phyloP scores from a whole-genome alignment of 2,888 invertebrate species.

The Fragum sueziense region DNA sequence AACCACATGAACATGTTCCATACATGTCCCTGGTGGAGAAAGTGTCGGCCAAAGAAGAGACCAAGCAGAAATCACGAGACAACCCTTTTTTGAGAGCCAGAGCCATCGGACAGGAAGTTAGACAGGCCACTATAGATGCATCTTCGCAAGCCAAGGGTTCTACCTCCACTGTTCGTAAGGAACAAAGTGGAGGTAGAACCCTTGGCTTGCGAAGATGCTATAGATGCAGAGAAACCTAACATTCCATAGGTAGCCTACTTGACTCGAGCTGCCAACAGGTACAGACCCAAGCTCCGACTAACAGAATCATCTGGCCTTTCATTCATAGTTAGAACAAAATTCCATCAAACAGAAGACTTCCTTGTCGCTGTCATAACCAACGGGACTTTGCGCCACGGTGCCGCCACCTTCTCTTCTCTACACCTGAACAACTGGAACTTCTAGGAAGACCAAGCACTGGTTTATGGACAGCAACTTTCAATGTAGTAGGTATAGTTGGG shows the following conservation, averaged over 20 bases:
- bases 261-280: slow-evolving; percentile 2
- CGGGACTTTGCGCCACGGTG: slow-evolving; percentile 13
- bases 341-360: slow-evolving; percentile 36
- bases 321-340: slow-evolving; percentile 25
- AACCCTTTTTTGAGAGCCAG: not conserved
- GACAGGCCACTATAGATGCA: not conserved
- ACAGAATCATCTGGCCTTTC: not conserved
- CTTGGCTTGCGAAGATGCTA: no score
- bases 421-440: slow-evolving; percentile 31
- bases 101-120: not conserved
- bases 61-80: not conserved
- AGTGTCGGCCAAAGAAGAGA: not conserved
- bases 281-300: not conserved
- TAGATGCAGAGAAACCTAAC: slow-evolving; percentile 7
- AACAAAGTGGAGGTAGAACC: no score
- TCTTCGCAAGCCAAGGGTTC: no score
- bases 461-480: slow-evolving; percentile 53
- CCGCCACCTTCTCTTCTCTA: slow-evolving; percentile 39
- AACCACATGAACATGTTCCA: not conserved
- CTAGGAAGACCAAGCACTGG: slow-evolving; percentile 35
- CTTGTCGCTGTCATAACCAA: slow-evolving; percentile 28
- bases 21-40: not conserved
- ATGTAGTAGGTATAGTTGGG: slow-evolving; percentile 2
- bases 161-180: no score
- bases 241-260: not conserved